Base-by-base conservation (phyloP, 1,140 invertebrate species). In the Physella acuta region DNA sequence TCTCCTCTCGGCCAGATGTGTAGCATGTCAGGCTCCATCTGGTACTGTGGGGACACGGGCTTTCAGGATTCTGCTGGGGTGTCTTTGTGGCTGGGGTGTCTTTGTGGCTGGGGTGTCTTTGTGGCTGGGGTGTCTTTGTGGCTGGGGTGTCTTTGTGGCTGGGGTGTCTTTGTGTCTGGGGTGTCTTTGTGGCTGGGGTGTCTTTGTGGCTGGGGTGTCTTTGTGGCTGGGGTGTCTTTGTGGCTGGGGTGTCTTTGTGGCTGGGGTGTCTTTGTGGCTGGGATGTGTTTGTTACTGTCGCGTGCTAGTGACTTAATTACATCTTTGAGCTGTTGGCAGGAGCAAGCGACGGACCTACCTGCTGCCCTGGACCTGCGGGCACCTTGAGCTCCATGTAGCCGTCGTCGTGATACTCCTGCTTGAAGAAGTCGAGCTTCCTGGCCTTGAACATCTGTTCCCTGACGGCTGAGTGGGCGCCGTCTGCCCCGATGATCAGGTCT, bases 1-100 rank as follows among this genome's bases (percentile, higher is more conserved):
- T 61, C 59, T 31, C 30, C 26, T 24, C 59, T 20, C 2, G 59
- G 59, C 59, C 59, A 61, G 26, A 61, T 44, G 59, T 61, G 59
- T 26, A 61, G 59, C 59, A 61, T 61, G 59, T 28, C 30, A 1
- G n/a, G 34, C 2, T 39, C 59, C 36, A 61, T 39, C n/a, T 61
- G 26, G 26, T n/a, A 3, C 59, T 61, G 59, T 4, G 3, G 2
- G 17, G 11, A n/a, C 4, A 58, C 2, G 31, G 11, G 14, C 28
- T 11, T 55, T 30, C 28, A 55, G 20, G 39, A 44, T 44, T 8
- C 20, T 44, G 8, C 20, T 44, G 39, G 20, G 8, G 39, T 44
- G 20, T 44, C 39, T 44, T 8, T 44, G 8, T 20, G 20, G 20
- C 8, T 44, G 20, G 8, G 8, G 20, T 11, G 20, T 11, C 39